These are phyloP conservation scores for Labrus mixtus DNA, from an alignment of 2,113 vertebrate species.

Conservation along the genomic window DNA sequence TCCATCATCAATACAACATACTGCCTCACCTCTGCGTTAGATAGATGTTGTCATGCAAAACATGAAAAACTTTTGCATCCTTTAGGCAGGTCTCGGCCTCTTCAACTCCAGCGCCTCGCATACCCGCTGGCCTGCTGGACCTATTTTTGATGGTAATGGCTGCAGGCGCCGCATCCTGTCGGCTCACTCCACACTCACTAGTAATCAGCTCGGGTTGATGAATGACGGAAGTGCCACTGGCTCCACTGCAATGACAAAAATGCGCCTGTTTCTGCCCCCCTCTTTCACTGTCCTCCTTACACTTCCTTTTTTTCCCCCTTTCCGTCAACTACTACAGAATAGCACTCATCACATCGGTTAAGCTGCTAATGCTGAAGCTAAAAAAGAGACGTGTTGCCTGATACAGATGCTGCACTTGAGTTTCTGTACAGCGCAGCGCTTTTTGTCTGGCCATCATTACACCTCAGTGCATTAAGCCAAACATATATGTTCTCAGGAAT, in stretches of 20 bases:
- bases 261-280: slow-evolving; percentile 1
- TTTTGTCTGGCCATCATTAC: slow-evolving; percentile 36
- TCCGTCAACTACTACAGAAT: slow-evolving; percentile 58
- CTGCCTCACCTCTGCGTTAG: slow-evolving; percentile 11
- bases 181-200: slow-evolving; percentile 78
- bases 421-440: slow-evolving; percentile 21
- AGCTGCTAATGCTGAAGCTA: slow-evolving; percentile 62
- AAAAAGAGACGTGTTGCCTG: slow-evolving; percentile 56
- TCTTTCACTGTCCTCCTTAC: slow-evolving; percentile 66
- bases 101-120: slow-evolving; percentile 42
- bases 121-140: slow-evolving; percentile 72
- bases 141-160: slow-evolving; percentile 83
- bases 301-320: slow-evolving; percentile 34
- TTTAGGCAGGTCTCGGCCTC: slow-evolving; percentile 71
- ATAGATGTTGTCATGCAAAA: slow-evolving; percentile 60
- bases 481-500: slow-evolving; percentile 9
- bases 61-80: slow-evolving; percentile 73
- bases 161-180: slow-evolving; percentile 84
- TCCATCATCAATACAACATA: slow-evolving; percentile 57
- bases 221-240: slow-evolving; percentile 82
- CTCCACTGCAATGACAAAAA: slow-evolving; percentile 58
- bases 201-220: slow-evolving; percentile 81
- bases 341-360: slow-evolving; percentile 58
- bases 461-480: background rate
- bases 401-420: slow-evolving; percentile 43